phyloP scores from a whole-genome alignment of 2,113 vertebrate genomes.

The Eupsittula cactorum region DNA sequence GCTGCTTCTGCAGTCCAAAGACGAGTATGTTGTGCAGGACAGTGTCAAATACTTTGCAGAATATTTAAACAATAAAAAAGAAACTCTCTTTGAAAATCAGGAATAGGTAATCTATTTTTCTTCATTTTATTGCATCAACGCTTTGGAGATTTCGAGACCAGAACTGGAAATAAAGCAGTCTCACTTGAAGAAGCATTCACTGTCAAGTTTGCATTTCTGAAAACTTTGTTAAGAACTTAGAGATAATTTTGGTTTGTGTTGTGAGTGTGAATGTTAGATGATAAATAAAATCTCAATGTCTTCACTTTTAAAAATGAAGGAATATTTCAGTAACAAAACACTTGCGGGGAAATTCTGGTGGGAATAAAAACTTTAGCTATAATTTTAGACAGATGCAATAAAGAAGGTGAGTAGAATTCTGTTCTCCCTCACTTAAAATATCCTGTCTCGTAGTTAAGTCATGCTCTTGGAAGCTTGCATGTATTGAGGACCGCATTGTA shows the following conservation, averaged over 20 bases:
- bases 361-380: not conserved
- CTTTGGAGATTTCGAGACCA: not conserved
- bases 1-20: not conserved
- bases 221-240: not conserved
- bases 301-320: not conserved
- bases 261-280: not conserved
- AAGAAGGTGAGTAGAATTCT: not conserved
- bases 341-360: not conserved
- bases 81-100: not conserved
- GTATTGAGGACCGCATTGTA: not conserved
- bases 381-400: not conserved
- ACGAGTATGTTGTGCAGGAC: not conserved
- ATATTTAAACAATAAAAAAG: not conserved
- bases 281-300: constrained; percentile 2
- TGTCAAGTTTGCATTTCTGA: not conserved
- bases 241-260: not conserved
- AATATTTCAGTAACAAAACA: not conserved
- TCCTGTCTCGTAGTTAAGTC: not conserved
- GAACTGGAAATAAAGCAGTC: not conserved
- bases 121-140: not conserved
- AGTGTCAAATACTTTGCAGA: not conserved
- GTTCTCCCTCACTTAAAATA: not conserved
- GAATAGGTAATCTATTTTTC: not conserved
- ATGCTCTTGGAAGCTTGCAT: not conserved
- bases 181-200: not conserved